These are phyloP conservation scores for Neolamprologus falcicula DNA, from an alignment of 2,113 vertebrate species.

Conservation along the genomic window DNA sequence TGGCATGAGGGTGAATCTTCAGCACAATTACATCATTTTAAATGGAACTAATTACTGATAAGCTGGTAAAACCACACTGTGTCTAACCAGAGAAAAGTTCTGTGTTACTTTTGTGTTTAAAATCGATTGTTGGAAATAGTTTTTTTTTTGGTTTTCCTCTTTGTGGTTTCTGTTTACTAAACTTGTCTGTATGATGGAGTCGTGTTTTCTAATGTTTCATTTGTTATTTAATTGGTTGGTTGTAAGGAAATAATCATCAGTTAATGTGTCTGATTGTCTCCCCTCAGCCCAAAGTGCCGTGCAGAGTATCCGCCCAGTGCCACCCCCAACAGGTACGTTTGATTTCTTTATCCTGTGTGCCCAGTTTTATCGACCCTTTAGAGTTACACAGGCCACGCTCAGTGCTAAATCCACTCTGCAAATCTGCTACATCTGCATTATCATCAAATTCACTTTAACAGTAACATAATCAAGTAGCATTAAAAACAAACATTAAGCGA, in stretches of 20 bases:
- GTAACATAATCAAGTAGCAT: neutral
- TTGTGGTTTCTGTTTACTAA: neutral
- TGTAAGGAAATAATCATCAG: neutral
- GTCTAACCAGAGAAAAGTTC: fast-evolving
- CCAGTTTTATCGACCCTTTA: neutral
- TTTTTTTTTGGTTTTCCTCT: fast-evolving
- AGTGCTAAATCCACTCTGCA: neutral
- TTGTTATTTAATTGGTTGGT: fast-evolving
- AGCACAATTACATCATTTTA: fast-evolving
- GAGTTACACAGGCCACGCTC: neutral
- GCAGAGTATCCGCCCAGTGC: constrained; percentile 84
- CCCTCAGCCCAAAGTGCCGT: constrained; percentile 88
- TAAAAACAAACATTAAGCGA: neutral
- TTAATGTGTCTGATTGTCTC: neutral
- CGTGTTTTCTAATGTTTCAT: neutral
- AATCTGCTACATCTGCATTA: fast-evolving
- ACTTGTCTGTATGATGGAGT: fast-evolving
- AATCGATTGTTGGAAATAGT: neutral
- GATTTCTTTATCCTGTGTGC: neutral
- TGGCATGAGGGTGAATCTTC: neutral
- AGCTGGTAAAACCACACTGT: fast-evolving
- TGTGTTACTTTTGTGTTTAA: neutral
- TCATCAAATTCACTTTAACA: neutral
- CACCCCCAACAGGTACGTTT: constrained; percentile 73
- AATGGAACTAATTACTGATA: neutral